These are phyloP conservation scores for Muschampia plurimacula DNA, from an alignment of 2,888 invertebrate genomes.

Conservation along the genomic window DNA sequence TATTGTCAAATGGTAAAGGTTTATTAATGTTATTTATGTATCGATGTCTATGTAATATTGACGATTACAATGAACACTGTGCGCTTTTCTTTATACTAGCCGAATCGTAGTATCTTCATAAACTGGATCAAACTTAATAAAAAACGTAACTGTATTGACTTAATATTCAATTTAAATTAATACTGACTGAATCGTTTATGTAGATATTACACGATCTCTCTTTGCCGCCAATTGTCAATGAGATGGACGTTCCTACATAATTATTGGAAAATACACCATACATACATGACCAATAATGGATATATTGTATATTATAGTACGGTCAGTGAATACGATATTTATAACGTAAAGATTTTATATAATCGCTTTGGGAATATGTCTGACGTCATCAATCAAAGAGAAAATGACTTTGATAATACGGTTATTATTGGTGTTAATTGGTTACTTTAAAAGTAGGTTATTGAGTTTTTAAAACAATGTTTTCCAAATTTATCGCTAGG, in stretches of 20 bases:
- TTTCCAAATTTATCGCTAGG: conserved; percentile 38
- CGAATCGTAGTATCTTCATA: conserved; percentile 71
- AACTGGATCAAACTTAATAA: conserved; percentile 51
- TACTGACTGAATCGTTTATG: conserved; percentile 68
- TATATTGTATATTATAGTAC: conserved; percentile 52
- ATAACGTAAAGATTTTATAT: conserved; percentile 13
- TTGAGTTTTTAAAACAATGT: conserved; percentile 26
- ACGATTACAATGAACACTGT: conserved; percentile 74
- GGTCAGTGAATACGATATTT: conserved; percentile 50
- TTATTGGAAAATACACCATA: conserved; percentile 61
- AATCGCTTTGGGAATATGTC: conserved; percentile 16
- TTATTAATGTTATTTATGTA: conserved; percentile 52
- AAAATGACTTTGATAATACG: conserved; percentile 9
- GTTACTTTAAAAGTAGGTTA: conserved; percentile 30
- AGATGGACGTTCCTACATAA: conserved; percentile 55
- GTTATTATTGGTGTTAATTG: conserved; percentile 14
- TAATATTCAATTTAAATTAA: conserved; percentile 55
- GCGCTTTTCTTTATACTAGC: conserved; percentile 76
- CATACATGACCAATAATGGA: conserved; percentile 64
- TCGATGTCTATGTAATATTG: conserved; percentile 55
- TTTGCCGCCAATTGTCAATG: conserved; percentile 54
- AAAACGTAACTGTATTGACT: conserved; percentile 40
- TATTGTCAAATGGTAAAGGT: conserved; percentile 84
- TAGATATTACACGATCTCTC: conserved; percentile 67
- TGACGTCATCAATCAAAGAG: conserved; percentile 33